Evolutionary conservation across 2,797 vertebrate genomes (phyloP), one percentile per base, ranked within the genome.

Genomic region (Dendrocincla tyrannina): DNA sequence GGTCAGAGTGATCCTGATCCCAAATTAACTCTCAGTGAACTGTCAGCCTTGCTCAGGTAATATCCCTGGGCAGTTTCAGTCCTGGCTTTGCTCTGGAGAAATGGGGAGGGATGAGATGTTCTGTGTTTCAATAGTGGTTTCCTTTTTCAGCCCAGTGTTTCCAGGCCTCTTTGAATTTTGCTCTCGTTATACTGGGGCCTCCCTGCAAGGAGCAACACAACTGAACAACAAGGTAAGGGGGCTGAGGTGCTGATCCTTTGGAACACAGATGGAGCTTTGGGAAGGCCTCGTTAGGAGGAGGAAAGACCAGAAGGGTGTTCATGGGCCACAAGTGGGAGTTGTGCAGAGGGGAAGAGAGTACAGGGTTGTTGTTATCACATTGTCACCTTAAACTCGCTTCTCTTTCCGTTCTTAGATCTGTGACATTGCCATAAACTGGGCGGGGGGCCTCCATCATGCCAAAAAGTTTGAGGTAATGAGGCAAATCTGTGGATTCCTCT

Each of bases 401-500:
- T 17, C 19, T 63, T 63, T 80, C 76, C 80, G 81, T 80, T 35
- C 97, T 62, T 96, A 99, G 99, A 99, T 99, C 93, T 99, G 99
- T 97, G 99, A 99, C 96, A 99, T 99, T 77, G 99, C 99, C 76
- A 99, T 99, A 91, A 99, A 99, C 97, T 99, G 99, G 99, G 99
- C 99, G 33, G 99, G 99, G 88, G 99, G 99, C 32, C 98, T 99
- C 62, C 99, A 99, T 95, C 99, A 99, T 13, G 99, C 99, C 55
- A 99, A 99, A 91, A 99, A 99, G 72, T 99, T 99, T 98, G 99
- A 99, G 99, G 99, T 99, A 95, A 98, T 75, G 81, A 63, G n/a
- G n/a, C 35, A 59, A 41, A 32, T 47, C 18, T 46, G 8, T 3
- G 27, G 42, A 10, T 69, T 63, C 4, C 27, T 63, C 6, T 42